These are phyloP conservation scores for Heliconius congener DNA, from an alignment of 1,140 invertebrate genomes.

Conservation along the genomic window DNA sequence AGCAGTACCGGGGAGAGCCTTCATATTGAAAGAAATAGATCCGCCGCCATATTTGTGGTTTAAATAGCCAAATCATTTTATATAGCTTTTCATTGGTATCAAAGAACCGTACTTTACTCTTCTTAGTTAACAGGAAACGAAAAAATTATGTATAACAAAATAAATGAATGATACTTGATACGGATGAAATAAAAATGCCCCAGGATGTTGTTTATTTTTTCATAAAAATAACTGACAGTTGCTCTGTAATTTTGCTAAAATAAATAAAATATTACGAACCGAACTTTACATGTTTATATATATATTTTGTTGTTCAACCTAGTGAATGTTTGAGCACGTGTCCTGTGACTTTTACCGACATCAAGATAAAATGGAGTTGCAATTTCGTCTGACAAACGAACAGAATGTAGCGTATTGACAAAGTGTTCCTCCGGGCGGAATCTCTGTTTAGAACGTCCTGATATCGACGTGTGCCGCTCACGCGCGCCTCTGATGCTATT, in stretches of 20 bases:
- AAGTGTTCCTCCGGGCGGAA: constrained; percentile 29
- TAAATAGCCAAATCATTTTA: constrained; percentile 14
- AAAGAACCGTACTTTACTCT: constrained; percentile 4
- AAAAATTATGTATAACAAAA: not conserved
- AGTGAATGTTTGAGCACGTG: constrained; percentile 8
- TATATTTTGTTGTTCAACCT: not conserved
- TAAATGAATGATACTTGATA: not conserved
- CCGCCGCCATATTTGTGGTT: not conserved
- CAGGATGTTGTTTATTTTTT: no score
- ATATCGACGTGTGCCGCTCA: constrained; percentile 30
- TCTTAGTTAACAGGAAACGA: not conserved
- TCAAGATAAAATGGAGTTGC: constrained; percentile 31
- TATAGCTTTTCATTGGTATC: not conserved
- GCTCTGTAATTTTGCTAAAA: not conserved
- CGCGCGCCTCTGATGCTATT: constrained; percentile 21
- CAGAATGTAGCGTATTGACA: constrained; percentile 38
- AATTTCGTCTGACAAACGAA: constrained; percentile 37
- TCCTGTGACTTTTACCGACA: constrained; percentile 18
- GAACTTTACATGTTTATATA: not conserved
- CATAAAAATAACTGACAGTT: not conserved
- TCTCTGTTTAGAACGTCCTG: constrained; percentile 31
- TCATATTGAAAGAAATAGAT: constrained; percentile 3
- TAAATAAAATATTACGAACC: not conserved
- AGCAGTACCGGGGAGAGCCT: not conserved
- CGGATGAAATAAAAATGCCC: not conserved